These are phyloP conservation scores for Trissoscelio sp. DNA, from an alignment of 2,888 invertebrate species.

Conservation along the genomic window DNA sequence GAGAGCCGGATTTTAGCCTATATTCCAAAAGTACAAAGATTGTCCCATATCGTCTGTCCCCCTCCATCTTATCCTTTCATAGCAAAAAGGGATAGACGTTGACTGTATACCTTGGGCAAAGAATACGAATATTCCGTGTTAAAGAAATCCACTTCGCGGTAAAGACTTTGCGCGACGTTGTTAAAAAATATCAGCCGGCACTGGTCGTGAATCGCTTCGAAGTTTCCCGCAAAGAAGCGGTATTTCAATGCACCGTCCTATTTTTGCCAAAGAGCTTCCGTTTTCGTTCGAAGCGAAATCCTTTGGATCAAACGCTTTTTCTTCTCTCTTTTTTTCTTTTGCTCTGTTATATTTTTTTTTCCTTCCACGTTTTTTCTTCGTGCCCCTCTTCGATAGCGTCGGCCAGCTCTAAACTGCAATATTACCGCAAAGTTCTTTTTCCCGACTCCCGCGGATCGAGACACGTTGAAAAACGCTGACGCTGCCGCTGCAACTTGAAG, in stretches of 20 bases:
- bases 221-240: constrained; percentile 48
- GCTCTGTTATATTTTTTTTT: constrained; percentile 7
- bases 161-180: constrained; percentile 36
- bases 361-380: background rate
- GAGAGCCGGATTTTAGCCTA: constrained; percentile 53
- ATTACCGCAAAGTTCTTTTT: constrained; percentile 63
- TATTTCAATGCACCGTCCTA: constrained; percentile 54
- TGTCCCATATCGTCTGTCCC: background rate
- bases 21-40: constrained; percentile 38
- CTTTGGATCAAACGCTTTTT: constrained; percentile 56
- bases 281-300: constrained; percentile 54
- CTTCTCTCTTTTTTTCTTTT: constrained; percentile 11
- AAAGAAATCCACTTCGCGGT: constrained; percentile 38
- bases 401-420: constrained; percentile 62
- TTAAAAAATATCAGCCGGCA: constrained; percentile 50
- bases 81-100: constrained; percentile 1
- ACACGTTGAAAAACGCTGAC: constrained; percentile 71
- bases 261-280: constrained; percentile 59
- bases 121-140: constrained; percentile 45
- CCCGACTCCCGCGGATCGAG: constrained; percentile 31
- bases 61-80: background rate
- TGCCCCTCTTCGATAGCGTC: constrained; percentile 35
- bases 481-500: constrained; percentile 54
- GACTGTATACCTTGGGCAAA: constrained; percentile 28
- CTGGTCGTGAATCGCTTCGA: constrained; percentile 40